Percentiles rank a stretch among this genome's conserved stretches.
Conservation (phyloP, 2,113 vertebrate genomes). For the Pitta sordida region DNA sequence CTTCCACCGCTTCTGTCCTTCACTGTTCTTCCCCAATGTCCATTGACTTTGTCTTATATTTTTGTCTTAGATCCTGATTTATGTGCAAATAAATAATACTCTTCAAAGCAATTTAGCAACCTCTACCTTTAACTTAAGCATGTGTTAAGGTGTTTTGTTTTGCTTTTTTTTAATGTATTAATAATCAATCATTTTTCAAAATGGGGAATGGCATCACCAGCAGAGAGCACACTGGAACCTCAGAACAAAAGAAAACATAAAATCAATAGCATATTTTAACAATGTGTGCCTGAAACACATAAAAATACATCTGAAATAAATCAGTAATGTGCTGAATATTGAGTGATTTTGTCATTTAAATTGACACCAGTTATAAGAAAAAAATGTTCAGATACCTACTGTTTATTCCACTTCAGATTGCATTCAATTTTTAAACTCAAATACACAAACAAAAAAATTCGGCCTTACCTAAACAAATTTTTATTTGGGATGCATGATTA, state of each 20-base stretch:
- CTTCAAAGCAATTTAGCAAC: neutral
- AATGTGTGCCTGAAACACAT: neutral
- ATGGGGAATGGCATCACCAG: conserved; percentile 30
- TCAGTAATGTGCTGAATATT: neutral
- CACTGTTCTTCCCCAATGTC: neutral
- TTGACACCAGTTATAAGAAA: neutral
- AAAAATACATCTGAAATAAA: conserved; percentile 25
- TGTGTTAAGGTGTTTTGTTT: neutral
- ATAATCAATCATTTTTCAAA: neutral
- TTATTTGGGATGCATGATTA: conserved; percentile 40
- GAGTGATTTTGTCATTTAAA: neutral
- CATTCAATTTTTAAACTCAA: conserved; percentile 14
- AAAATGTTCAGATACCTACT: neutral
- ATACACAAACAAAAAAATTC: neutral
- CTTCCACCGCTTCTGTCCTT: neutral
- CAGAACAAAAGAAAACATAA: conserved; percentile 46
- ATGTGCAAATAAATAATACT: neutral
- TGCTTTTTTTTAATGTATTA: neutral
- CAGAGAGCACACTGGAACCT: conserved; percentile 55
- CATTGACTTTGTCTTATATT: neutral
- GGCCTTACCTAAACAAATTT: neutral
- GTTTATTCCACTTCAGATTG: neutral
- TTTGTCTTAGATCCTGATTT: neutral
- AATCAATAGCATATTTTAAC: conserved; percentile 20
- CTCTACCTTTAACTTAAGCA: neutral